A percentile compares a stretch with the other conserved stretches of the same genome.
Evolutionary conservation across 2,797 vertebrate genomes (phyloP).

Genomic region (Catharus ustulatus): DNA sequence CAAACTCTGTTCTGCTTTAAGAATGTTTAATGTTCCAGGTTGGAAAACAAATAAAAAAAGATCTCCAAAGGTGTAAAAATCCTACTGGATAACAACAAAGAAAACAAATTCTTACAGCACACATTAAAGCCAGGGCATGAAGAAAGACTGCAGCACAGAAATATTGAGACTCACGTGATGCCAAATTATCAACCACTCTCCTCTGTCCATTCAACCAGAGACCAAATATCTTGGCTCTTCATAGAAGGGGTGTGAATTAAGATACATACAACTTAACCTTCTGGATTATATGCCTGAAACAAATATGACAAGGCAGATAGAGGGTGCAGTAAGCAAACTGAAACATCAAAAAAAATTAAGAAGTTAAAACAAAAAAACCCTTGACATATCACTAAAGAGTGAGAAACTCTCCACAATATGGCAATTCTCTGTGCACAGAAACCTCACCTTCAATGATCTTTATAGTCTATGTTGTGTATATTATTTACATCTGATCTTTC

Average conservation of each 20-base stretch:
- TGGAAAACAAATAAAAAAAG: conserved; percentile 8
- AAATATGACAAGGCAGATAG: not conserved
- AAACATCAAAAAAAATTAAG: not conserved
- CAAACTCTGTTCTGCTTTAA: not conserved
- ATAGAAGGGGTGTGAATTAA: not conserved
- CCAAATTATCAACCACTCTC: conserved; percentile 22
- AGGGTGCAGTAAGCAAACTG: not conserved
- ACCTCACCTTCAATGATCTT: not conserved
- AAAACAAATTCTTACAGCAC: not conserved
- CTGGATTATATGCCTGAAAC: not conserved
- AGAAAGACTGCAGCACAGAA: conserved; percentile 21
- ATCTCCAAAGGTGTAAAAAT: not conserved
- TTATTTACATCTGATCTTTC: conserved; percentile 71
- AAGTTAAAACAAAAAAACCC: not conserved
- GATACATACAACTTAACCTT: not conserved
- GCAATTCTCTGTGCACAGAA: not conserved
- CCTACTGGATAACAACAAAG: not conserved
- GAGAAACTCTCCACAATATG: not conserved
- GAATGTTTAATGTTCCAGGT: not conserved
- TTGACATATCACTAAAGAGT: not conserved
- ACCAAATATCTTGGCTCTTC: not conserved
- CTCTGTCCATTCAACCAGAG: not conserved
- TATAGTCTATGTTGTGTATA: conserved; percentile 10
- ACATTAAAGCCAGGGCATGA: not conserved
- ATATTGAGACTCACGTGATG: conserved; percentile 32